Conservation (phyloP, 2,888 invertebrate species). For the Melikaiella ostensackeni region DNA sequence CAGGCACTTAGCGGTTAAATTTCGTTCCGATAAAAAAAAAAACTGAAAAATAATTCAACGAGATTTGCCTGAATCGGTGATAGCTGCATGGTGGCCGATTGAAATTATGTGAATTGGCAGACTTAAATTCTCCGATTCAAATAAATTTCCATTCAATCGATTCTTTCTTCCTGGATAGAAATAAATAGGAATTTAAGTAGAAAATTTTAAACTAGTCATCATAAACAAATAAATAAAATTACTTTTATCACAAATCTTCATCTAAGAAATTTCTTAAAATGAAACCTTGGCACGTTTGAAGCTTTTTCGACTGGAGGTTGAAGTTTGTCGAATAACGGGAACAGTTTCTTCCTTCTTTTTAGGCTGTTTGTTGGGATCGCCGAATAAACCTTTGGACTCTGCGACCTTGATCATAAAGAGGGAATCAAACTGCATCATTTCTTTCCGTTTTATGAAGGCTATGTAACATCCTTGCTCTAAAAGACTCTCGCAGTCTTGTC, state of each 20-base stretch:
- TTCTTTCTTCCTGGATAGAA: too few relatives aligned
- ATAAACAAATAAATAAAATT: slow-evolving; percentile 19
- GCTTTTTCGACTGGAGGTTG: slow-evolving; percentile 51
- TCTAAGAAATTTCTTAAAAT: slow-evolving; percentile 17
- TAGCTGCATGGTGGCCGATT: too few relatives aligned
- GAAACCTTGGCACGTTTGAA: slow-evolving; percentile 59
- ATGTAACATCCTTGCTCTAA: slow-evolving; percentile 82
- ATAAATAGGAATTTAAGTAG: neutral
- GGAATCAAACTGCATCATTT: slow-evolving; percentile 87
- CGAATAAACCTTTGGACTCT: slow-evolving; percentile 88
- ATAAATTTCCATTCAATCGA: too few relatives aligned
- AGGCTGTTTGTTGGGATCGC: slow-evolving; percentile 72
- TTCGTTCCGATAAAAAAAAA: too few relatives aligned
- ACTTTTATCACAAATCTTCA: slow-evolving; percentile 9
- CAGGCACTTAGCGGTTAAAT: too few relatives aligned
- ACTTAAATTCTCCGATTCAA: too few relatives aligned
- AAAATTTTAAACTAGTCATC: neutral
- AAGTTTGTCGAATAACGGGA: slow-evolving; percentile 51
- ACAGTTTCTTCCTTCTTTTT: slow-evolving; percentile 66
- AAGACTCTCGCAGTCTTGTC: slow-evolving; percentile 77
- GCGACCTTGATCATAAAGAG: slow-evolving; percentile 92
- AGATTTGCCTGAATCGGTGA: too few relatives aligned
- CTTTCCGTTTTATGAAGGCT: slow-evolving; percentile 84
- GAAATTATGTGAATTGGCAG: too few relatives aligned
- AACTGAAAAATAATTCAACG: too few relatives aligned